These are phyloP conservation scores for Galago senegalensis DNA, from an alignment of 2,797 vertebrate genomes.

Conservation along the genomic window DNA sequence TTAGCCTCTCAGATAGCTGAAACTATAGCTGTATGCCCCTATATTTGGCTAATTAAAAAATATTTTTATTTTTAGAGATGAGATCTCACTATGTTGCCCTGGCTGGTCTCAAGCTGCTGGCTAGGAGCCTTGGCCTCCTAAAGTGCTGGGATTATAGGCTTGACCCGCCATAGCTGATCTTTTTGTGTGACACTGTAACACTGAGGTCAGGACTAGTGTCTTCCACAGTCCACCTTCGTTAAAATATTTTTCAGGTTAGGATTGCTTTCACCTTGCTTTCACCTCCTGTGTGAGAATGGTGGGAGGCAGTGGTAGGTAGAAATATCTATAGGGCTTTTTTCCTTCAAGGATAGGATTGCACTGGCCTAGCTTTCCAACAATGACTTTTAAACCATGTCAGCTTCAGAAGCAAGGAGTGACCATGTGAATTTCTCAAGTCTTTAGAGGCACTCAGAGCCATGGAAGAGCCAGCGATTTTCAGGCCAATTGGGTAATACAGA, in stretches of 20 bases:
- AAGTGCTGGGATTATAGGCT: neutral
- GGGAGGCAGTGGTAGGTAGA: neutral
- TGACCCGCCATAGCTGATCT: neutral
- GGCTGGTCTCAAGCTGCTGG: neutral
- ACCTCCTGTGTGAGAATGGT: neutral
- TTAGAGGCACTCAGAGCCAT: neutral
- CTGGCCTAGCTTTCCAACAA: neutral
- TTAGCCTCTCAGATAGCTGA: neutral
- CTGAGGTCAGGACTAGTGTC: no score
- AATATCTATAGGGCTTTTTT: neutral
- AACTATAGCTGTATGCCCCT: neutral
- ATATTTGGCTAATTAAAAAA: neutral
- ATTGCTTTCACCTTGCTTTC: neutral
- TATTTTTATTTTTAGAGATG: neutral
- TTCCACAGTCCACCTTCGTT: neutral
- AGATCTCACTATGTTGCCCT: neutral
- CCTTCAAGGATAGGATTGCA: neutral
- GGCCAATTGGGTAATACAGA: neutral
- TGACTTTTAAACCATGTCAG: neutral
- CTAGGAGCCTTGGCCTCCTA: neutral
- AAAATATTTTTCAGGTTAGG: neutral
- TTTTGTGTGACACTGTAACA: neutral
- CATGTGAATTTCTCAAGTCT: neutral
- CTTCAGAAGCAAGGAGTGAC: neutral
- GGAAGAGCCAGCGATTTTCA: neutral